Percentiles rank a stretch among this genome's conserved stretches.
Evolutionary conservation across 1,140 invertebrate genomes (phyloP).

Genomic region (Drosophila willistoni): DNA sequence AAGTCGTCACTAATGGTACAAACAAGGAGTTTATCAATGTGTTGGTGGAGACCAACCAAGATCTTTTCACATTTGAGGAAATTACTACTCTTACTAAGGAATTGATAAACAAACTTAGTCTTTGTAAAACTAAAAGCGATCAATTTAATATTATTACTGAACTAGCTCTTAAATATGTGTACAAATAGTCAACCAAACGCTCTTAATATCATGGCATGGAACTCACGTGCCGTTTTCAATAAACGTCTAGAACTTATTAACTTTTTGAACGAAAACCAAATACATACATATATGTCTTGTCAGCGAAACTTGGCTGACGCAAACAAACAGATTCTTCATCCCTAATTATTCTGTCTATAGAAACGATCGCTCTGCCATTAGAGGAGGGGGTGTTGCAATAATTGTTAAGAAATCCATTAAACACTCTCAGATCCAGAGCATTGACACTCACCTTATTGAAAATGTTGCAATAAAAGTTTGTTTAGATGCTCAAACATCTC

Average conservation of each 20-base stretch:
- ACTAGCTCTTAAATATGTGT: constrained; percentile 13
- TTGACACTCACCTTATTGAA: not conserved
- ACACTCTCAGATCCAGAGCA: not conserved
- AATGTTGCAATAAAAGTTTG: not conserved
- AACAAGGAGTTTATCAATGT: too few relatives aligned
- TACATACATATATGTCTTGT: not conserved
- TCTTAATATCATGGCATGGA: constrained; percentile 20
- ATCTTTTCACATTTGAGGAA: constrained; percentile 15
- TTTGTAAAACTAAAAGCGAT: not conserved
- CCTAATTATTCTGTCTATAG: constrained; percentile 8
- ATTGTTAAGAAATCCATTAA: not conserved
- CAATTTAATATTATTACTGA: constrained; percentile 15
- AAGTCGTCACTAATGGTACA: not conserved
- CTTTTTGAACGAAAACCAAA: not conserved
- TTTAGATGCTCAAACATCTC: not conserved
- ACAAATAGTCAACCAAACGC: constrained; percentile 1
- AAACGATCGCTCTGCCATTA: not conserved
- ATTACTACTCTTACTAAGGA: constrained; percentile 15
- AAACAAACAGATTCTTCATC: not conserved
- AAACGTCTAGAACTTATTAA: not conserved
- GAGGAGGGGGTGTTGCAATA: constrained; percentile 3
- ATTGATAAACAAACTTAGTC: not conserved
- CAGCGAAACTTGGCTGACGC: constrained; percentile 1
- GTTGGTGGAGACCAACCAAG: too few relatives aligned
- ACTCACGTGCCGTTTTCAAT: constrained; percentile 1